Base-by-base conservation (phyloP, 2,113 vertebrate genomes). In the Halichoeres trimaculatus region DNA sequence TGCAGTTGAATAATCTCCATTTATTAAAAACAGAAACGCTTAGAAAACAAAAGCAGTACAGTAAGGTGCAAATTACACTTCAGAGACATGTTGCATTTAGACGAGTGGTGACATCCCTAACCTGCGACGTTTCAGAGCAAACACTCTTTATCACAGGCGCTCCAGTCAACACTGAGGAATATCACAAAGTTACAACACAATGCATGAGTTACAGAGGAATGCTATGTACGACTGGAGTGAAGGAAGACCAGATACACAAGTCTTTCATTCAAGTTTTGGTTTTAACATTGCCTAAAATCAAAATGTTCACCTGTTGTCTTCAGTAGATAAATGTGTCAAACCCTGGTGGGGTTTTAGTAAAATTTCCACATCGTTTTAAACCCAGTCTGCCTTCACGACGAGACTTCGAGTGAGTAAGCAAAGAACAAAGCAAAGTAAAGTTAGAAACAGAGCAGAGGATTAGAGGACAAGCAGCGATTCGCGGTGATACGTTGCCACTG, bases 1-100 rank as follows among this genome's bases (percentile, higher is more conserved):
- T 86, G 67, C 80, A 82, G 72, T 91, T 50, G 5, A 77, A 83
- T 90, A 80, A 66, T 85, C 69, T 90, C 83, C 82, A 90, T 92
- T 91, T 94, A 93, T 93, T 93, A 91, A 74, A 91, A 93, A 89
- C 87, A 83, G 78, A 91, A 81, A 87, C 17, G 70, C 56, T 85
- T 89, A 90, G 84, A 91, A 92, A 93, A 88, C 74, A 89, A 92
- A 34, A 91, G 86, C 83, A 78, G 71, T 79, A 91, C 84, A 85
- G 63, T 89, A 93, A 93, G 88, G 90, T 93, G 91, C 91, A 90
- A 88, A 89, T 82, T 59, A 86, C 74, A 85, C 50, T 74, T 50
- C 54, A 81, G 85, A 81, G 85, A 89, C 68, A 77, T 68, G 64
- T 87, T 84, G 81, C 64, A 69, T 80, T 86, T 74, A 7, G 43